Conservation (phyloP, 2,797 vertebrate species). For the Cynopterus sphinx region DNA sequence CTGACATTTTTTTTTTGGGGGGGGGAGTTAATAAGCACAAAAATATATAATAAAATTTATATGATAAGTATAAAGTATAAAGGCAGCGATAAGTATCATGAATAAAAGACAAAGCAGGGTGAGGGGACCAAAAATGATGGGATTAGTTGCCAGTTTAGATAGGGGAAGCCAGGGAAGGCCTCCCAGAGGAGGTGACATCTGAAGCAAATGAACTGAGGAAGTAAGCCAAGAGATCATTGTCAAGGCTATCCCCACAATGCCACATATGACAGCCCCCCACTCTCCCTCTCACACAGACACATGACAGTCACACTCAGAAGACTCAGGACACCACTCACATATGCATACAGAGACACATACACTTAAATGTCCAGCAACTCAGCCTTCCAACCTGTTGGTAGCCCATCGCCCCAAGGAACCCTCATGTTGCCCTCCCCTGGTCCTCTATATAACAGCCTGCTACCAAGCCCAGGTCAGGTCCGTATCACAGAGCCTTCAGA, state of each 20-base stretch:
- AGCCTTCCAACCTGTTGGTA: background rate
- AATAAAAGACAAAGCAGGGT: background rate
- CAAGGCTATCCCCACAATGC: background rate
- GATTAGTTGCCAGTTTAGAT: background rate
- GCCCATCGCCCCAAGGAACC: background rate
- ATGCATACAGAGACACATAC: background rate
- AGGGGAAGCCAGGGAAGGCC: background rate
- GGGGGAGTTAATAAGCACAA: background rate
- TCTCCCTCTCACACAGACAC: background rate
- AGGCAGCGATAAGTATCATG: background rate
- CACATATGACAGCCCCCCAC: background rate
- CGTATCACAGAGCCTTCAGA: background rate
- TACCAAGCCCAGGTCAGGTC: background rate
- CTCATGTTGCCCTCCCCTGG: background rate
- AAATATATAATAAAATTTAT: background rate
- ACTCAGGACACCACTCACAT: background rate
- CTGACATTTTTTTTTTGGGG: background rate
- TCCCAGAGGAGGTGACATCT: background rate
- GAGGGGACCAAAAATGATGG: rapidly evolving
- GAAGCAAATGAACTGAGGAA: background rate
- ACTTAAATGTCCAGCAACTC: background rate
- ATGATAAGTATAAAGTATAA: too few relatives aligned
- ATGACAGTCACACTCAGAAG: background rate
- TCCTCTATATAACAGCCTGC: background rate
- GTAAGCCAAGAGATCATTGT: background rate